These are phyloP conservation scores for Stictocephala bisonia DNA, from an alignment of 2,888 invertebrate genomes.

Conservation along the genomic window DNA sequence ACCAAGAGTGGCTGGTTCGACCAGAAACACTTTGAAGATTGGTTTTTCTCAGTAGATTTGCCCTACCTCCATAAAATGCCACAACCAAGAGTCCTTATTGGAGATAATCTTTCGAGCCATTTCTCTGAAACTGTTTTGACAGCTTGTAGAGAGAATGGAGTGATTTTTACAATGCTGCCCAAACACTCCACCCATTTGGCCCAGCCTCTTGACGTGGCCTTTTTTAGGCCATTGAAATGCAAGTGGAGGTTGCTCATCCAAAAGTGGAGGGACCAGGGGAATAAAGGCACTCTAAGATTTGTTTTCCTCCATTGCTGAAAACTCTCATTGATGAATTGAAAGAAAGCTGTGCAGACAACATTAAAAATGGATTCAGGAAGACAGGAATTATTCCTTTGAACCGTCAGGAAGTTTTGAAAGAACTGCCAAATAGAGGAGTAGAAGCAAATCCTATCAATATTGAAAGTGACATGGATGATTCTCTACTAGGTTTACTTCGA, in stretches of 20 bases:
- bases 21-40: background rate
- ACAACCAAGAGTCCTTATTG: background rate
- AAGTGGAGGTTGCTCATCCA: too few species aligned
- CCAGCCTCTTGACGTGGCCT: background rate
- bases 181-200: background rate
- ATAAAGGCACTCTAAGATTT: slow-evolving; percentile 4
- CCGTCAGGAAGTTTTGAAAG: background rate
- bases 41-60: background rate
- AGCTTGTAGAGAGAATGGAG: slow-evolving; percentile 5
- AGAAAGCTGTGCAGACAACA: background rate
- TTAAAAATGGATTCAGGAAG: slow-evolving; percentile 15
- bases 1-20: background rate
- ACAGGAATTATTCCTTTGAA: slow-evolving; percentile 16
- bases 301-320: background rate
- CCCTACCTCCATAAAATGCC: slow-evolving; percentile 4
- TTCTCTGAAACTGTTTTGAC: slow-evolving; percentile 10
- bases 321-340: background rate
- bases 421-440: background rate
- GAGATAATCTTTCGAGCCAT: background rate
- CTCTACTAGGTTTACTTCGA: slow-evolving; percentile 1
- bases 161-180: background rate
- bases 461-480: slow-evolving; percentile 23
- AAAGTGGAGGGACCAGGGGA: too few species aligned
- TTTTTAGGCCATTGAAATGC: background rate
- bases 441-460: background rate